Evolutionary conservation across 2,797 vertebrate genomes (phyloP).

Genomic region (Cynodonichthys magdalenae): DNA sequence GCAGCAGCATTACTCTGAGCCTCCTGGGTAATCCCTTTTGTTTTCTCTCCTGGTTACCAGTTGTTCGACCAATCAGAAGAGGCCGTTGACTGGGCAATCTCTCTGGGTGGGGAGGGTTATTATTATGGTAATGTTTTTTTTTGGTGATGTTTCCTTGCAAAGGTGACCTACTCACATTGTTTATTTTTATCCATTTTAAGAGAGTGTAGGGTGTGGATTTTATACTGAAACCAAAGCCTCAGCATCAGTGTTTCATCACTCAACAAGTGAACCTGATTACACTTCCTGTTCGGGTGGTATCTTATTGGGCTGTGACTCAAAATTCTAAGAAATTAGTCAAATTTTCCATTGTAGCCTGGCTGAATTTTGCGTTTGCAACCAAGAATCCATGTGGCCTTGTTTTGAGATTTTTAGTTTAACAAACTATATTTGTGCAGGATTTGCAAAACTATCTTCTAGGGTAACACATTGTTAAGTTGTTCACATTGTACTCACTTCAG

Average conservation of each 20-base stretch:
- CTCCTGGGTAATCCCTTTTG: constrained; percentile 66
- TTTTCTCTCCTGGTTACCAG: constrained; percentile 72
- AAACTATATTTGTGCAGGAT: no score
- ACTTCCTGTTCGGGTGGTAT: no score
- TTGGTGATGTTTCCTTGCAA: constrained; percentile 52
- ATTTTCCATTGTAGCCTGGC: no score
- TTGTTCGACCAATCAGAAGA: constrained; percentile 70
- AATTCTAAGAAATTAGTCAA: no score
- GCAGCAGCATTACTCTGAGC: constrained; percentile 43
- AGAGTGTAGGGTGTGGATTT: constrained; percentile 31
- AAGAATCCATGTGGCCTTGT: no score
- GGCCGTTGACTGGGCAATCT: constrained; percentile 39
- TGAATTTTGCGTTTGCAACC: no score
- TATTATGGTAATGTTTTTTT: constrained; percentile 54
- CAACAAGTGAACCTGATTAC: neutral
- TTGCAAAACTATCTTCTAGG: no score
- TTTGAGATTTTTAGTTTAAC: no score
- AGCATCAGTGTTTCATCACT: neutral
- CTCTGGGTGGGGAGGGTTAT: constrained; percentile 50
- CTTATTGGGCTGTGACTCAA: no score
- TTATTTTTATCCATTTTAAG: constrained; percentile 44
- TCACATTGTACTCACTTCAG: no score
- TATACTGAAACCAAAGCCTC: constrained; percentile 11
- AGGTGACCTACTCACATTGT: constrained; percentile 22
- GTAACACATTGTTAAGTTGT: no score